Conservation (phyloP, 2,888 invertebrate genomes). For the Harpalus rubripes region DNA sequence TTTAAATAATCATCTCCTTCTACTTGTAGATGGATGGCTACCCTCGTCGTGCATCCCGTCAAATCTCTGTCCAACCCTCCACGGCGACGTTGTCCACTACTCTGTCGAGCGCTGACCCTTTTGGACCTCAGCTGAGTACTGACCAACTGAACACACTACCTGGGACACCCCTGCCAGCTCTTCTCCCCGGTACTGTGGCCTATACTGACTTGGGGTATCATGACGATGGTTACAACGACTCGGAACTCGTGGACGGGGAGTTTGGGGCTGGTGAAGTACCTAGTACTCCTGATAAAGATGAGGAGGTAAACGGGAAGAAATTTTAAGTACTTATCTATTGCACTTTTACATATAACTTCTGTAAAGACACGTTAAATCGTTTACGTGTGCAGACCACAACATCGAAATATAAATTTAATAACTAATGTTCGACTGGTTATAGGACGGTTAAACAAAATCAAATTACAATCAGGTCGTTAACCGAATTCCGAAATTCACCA, state of each 20-base stretch:
- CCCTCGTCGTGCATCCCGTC: constrained; percentile 1
- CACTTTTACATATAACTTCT: too few species aligned
- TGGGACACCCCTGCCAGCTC: constrained; percentile 76
- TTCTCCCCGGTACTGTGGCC: constrained; percentile 73
- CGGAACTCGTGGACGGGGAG: constrained; percentile 57
- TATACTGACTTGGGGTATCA: constrained; percentile 53
- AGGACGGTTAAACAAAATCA: too few species aligned
- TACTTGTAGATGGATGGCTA: neutral
- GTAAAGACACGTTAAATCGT: too few species aligned
- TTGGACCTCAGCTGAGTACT: constrained; percentile 78
- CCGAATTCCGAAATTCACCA: too few species aligned
- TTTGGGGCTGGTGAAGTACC: constrained; percentile 68
- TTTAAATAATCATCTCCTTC: neutral
- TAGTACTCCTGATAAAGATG: constrained; percentile 73
- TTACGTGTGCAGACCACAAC: too few species aligned
- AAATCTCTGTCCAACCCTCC: constrained; percentile 51
- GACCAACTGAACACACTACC: constrained; percentile 75
- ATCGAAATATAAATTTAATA: too few species aligned
- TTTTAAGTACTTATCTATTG: neutral
- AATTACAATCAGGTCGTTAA: too few species aligned
- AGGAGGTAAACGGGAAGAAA: constrained; percentile 69
- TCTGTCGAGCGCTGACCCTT: constrained; percentile 75
- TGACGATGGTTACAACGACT: constrained; percentile 67
- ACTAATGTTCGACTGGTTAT: too few species aligned
- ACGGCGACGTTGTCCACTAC: constrained; percentile 76